Percentiles rank a stretch among this genome's conserved stretches.
phyloP scores from a whole-genome alignment of 2,888 invertebrate genomes.

The Pammene fasciana region DNA sequence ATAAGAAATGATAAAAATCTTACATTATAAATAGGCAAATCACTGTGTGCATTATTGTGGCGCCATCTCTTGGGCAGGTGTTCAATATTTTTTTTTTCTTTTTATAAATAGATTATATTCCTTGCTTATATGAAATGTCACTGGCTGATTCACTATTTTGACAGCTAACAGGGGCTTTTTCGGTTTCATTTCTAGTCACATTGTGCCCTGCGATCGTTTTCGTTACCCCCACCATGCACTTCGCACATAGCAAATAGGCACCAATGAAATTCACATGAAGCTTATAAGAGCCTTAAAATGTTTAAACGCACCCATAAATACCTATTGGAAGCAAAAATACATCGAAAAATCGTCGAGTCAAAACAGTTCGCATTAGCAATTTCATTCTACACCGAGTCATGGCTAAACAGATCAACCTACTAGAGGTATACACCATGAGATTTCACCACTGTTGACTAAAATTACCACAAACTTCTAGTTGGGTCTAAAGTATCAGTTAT shows the following conservation, averaged over 20 bases:
- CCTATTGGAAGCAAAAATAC: constrained; percentile 37
- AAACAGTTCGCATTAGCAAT: constrained; percentile 50
- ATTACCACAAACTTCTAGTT: constrained; percentile 1
- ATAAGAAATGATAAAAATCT: not conserved
- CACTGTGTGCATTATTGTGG: too few relatives aligned
- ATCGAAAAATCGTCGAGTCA: constrained; percentile 33
- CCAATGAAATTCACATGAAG: not conserved
- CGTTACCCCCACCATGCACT: too few relatives aligned
- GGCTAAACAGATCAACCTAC: constrained; percentile 79
- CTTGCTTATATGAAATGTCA: too few relatives aligned
- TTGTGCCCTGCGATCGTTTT: too few relatives aligned
- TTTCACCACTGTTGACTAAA: constrained; percentile 45
- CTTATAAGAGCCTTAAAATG: not conserved
- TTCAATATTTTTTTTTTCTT: too few relatives aligned
- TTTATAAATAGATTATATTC: too few relatives aligned
- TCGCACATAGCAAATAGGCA: too few relatives aligned
- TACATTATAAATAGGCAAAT: not conserved
- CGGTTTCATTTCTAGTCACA: too few relatives aligned
- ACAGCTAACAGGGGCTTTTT: too few relatives aligned
- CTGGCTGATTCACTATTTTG: too few relatives aligned
- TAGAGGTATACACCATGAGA: constrained; percentile 69
- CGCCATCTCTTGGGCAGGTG: too few relatives aligned
- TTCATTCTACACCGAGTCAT: constrained; percentile 69
- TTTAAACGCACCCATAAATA: not conserved
- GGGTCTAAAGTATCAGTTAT: too few relatives aligned